Conservation (phyloP, 2,797 vertebrate genomes). For the Chelidonichthys spinosus region DNA sequence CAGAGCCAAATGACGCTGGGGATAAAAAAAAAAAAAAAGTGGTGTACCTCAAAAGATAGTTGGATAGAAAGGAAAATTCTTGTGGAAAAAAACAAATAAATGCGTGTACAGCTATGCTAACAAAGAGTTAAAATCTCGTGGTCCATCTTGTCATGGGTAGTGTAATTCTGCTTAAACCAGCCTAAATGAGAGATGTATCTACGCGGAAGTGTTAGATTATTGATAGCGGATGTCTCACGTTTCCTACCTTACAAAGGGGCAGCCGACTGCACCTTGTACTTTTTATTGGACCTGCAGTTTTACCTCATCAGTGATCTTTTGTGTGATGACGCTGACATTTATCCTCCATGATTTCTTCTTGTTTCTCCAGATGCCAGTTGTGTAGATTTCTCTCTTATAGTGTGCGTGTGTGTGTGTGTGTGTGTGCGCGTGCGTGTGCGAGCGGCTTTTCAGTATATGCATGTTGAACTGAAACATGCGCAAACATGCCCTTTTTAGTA, state of each 20-base stretch:
- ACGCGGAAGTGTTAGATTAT: conserved; percentile 67
- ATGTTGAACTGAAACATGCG: conserved; percentile 71
- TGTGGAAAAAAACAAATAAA: conserved; percentile 9
- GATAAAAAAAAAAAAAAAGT: conserved; percentile 40
- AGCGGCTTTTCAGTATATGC: conserved; percentile 61
- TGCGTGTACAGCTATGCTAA: conserved; percentile 78
- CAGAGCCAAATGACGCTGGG: conserved; percentile 68
- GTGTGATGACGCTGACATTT: conserved; percentile 73
- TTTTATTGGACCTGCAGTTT: conserved; percentile 84
- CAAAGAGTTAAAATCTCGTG: conserved; percentile 69
- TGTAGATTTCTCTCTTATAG: conserved; percentile 57
- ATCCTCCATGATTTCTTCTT: conserved; percentile 69
- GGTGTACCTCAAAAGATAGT: conserved; percentile 69
- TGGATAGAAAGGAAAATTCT: conserved; percentile 49
- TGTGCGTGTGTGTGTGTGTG: conserved; percentile 22
- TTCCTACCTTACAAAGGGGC: conserved; percentile 76
- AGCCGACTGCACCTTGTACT: conserved; percentile 76
- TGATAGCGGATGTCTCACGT: conserved; percentile 71
- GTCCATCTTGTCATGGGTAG: conserved; percentile 71
- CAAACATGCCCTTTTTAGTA: conserved; percentile 37
- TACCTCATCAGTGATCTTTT: conserved; percentile 80
- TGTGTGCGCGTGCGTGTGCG: conserved; percentile 47
- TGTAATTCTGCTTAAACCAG: conserved; percentile 80
- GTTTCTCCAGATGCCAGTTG: conserved; percentile 66
- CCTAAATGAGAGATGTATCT: conserved; percentile 76